Evolutionary conservation across 2,113 vertebrate species (phyloP).

Genomic region (Cololabis saira): DNA sequence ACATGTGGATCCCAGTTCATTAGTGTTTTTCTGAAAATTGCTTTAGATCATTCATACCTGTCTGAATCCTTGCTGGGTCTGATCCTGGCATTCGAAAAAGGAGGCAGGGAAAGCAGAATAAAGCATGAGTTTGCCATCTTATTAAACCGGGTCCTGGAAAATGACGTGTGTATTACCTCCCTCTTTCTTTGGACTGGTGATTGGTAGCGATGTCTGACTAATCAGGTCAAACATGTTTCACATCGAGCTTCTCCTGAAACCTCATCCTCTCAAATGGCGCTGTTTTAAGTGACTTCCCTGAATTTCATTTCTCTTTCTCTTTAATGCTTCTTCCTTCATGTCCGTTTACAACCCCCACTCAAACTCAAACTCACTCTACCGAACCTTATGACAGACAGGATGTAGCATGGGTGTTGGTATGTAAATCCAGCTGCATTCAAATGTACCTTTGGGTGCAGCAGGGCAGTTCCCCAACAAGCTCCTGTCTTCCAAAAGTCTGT

Average conservation of each 20-base stretch:
- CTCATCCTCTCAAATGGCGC: no score
- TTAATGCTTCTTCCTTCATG: background rate
- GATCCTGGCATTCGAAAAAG: background rate
- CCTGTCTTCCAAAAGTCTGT: no score
- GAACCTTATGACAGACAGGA: background rate
- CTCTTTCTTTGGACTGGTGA: background rate
- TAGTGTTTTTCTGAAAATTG: background rate
- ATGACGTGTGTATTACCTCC: background rate
- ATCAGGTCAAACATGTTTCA: no score
- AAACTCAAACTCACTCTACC: background rate
- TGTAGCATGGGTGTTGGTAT: background rate
- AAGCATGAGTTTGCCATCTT: no score
- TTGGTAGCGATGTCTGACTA: background rate
- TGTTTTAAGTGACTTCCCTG: background rate
- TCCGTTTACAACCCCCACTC: background rate
- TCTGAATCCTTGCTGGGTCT: background rate
- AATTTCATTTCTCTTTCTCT: background rate
- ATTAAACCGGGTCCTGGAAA: no score
- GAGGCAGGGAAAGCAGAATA: background rate
- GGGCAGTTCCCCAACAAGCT: no score
- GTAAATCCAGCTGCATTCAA: background rate
- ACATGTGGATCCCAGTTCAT: no score
- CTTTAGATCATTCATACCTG: background rate
- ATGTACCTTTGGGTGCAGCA: no score
- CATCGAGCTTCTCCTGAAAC: no score